A percentile compares a stretch with the other conserved stretches of the same genome.
phyloP scores from a whole-genome alignment of 23 tunicate genomes.

The Oikopleura albicans region DNA sequence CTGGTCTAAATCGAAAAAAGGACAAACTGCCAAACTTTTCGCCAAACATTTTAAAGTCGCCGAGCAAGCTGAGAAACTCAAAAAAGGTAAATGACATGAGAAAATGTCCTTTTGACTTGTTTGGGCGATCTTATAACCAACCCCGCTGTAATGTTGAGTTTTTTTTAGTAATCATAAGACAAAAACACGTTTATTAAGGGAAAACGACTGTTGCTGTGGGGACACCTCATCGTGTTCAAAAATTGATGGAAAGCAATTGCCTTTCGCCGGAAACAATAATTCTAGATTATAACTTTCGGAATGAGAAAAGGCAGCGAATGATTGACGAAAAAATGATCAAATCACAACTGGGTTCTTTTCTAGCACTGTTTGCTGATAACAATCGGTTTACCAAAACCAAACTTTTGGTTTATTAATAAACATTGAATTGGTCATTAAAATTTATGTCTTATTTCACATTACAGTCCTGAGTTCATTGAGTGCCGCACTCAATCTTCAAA shows the following conservation, averaged over 20 bases:
- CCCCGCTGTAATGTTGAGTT: too few relatives aligned
- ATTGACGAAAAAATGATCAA: not conserved
- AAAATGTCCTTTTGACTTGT: too few relatives aligned
- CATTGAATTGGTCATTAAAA: too few relatives aligned
- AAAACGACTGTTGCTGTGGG: conserved; percentile 7
- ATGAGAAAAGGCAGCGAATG: not conserved
- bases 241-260: not conserved
- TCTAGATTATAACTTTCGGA: not conserved
- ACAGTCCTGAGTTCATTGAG: too few relatives aligned
- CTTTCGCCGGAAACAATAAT: not conserved
- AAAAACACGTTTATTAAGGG: not conserved
- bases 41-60: conserved; percentile 4
- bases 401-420: not conserved
- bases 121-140: too few relatives aligned
- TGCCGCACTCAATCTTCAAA: too few relatives aligned
- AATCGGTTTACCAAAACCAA: not conserved
- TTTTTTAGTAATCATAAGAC: not conserved
- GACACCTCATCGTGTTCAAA: not conserved
- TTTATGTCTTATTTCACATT: too few relatives aligned
- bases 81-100: not conserved
- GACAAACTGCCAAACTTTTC: not conserved
- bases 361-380: not conserved
- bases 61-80: not conserved
- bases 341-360: not conserved
- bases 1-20: not conserved